Evolutionary conservation across 2,888 invertebrate genomes (phyloP), one percentile per base, ranked within the genome.

Genomic region (Thecophora atra): DNA sequence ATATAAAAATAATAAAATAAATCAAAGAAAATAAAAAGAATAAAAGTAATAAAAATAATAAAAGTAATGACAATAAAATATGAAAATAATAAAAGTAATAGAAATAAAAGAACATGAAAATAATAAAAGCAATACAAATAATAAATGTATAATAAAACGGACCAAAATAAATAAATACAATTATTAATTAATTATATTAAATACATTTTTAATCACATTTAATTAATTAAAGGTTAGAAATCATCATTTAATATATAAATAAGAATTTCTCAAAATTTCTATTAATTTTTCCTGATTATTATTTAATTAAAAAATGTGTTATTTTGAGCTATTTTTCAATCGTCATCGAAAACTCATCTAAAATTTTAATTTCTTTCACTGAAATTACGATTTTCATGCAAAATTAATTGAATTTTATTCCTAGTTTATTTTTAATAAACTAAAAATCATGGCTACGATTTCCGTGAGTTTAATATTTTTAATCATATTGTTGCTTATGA

Each of bases 291-390:
- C 13, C 24, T 19, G 21, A 26, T 24, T 26, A 56, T 56, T 21
- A 26, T 56, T 24, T 19, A 26, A 26, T 56, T 56, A 30, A 26
- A 60, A 60, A 60, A 30, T 60, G 30, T 60, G n/a, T 28, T 15
- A 17, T 60, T 60, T 60, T 30, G n/a, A 15, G 21, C n/a, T 6
- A 30, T 4, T 17, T 60, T 30, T 30, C 15, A 5, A 30, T 17
- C 30, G 30, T 26, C 6, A 47, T 47, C 15, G 17, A 11, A 30
- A 60, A n/a, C 30, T 60, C 11, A 28, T 26, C 30, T n/a, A 17
- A 17, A n/a, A 60, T 28, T 15, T 60, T 19, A 60, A 11, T 37
- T 37, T 37, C 26, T 19, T 21, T 26, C 56, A 24, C 15, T 26
- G 11, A 26, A 56, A 4, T 60, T 19, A 30, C 60, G 30, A 60